Base-by-base conservation (phyloP, 2,888 invertebrate species). In the Coecobrya sp. region DNA sequence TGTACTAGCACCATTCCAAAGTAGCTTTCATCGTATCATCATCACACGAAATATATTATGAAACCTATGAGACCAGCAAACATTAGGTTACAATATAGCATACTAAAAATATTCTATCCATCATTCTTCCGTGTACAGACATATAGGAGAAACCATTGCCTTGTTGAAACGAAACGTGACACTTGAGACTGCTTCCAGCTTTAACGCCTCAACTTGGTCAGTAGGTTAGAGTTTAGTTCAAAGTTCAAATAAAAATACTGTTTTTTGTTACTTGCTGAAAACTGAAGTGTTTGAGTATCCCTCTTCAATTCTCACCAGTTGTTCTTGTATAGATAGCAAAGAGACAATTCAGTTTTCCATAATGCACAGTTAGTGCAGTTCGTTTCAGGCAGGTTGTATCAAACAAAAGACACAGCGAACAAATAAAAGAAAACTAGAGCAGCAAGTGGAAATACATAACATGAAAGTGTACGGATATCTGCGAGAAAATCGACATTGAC, bases 401-500 rank as follows among this genome's bases (percentile, higher is more conserved):
- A 62, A 62, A 62, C 62, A 62, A 62, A 49, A 30, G 16, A 68
- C 27, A 2, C 13, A 19, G 42, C 19, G 10, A 36, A 73, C 42
- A 73, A 42, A 65, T 65, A 11, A 68, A 27, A 36, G 19, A 42
- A 73, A 73, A 73, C 73, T 42, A 42, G 73, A 73, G 45, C 73
- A 73, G 73, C 73, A 73, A 73, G 42, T 73, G 73, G 73, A 73
- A 73, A 42, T 42, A 19, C 36, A 19, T 42, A 73, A 8, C 4
- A 73, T 42, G 42, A 36, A 25, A 55, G 55, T 55, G 42, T 19
- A 19, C 73, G 19, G 79, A 55, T 88, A 88, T 88, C 88, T 49
- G 30, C 25, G 68, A 49, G 52, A 30, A 88, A 89, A 89, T 82
- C 89, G 82, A 82, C 89, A 89, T 82, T 89, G 89, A 89, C 89